Conservation (phyloP, 2,888 invertebrate species). For the Drosophila kanekoi region DNA sequence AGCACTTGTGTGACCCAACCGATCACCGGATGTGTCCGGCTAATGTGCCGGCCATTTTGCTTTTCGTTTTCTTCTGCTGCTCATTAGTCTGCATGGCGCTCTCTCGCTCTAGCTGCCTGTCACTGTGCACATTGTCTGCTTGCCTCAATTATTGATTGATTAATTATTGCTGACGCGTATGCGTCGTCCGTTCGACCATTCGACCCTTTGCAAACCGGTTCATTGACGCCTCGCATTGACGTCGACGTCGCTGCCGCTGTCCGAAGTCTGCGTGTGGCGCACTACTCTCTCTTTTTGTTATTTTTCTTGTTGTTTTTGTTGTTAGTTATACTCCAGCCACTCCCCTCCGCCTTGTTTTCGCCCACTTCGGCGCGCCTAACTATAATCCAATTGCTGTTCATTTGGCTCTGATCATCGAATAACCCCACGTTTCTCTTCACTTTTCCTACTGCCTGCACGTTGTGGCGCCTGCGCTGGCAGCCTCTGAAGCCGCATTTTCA, state of each 20-base stretch:
- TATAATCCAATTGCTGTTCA: constrained; percentile 70
- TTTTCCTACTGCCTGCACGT: neutral
- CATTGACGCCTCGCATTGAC: constrained; percentile 42
- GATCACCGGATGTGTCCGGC: constrained; percentile 79
- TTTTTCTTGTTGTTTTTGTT: neutral
- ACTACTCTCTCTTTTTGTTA: constrained; percentile 69
- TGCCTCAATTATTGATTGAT: constrained; percentile 84
- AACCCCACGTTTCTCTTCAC: constrained; percentile 2
- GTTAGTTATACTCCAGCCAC: constrained; percentile 15
- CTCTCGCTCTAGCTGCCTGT: constrained; percentile 30
- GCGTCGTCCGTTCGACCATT: constrained; percentile 58
- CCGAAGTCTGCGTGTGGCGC: constrained; percentile 57
- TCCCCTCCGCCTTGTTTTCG: neutral
- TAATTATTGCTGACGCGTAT: constrained; percentile 84
- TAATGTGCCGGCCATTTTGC: constrained; percentile 78
- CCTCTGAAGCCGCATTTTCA: constrained; percentile 44
- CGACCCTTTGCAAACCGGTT: constrained; percentile 78
- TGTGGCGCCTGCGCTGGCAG: constrained; percentile 53
- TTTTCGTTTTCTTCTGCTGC: constrained; percentile 32
- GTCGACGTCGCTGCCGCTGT: constrained; percentile 19
- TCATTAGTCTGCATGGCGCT: constrained; percentile 60
- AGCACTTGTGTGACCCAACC: constrained; percentile 49
- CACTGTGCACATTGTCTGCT: constrained; percentile 28
- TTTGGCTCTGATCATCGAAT: constrained; percentile 58
- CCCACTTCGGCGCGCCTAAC: constrained; percentile 9